Evolutionary conservation across 1,140 invertebrate genomes (phyloP).

Genomic region (Lasaia peninsularis): DNA sequence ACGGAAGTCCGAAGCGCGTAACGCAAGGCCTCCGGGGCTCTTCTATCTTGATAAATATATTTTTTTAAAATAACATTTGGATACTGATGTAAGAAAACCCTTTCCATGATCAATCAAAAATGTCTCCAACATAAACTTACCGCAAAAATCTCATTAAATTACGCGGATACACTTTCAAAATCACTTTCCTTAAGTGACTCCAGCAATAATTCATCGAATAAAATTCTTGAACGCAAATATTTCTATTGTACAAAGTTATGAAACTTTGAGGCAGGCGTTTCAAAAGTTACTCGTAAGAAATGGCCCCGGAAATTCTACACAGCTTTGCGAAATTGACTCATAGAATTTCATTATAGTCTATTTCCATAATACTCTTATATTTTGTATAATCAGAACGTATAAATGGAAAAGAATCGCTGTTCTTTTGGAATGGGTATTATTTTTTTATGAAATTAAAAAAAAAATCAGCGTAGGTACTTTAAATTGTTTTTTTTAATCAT

Average conservation of each 20-base stretch:
- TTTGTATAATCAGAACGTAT: constrained; percentile 8
- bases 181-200: not conserved
- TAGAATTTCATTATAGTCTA: constrained; percentile 8
- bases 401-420: not conserved
- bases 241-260: constrained; percentile 6
- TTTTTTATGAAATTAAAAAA: not conserved
- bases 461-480: too few relatives aligned
- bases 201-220: not conserved
- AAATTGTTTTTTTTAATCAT: too few relatives aligned
- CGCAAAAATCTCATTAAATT: too few relatives aligned
- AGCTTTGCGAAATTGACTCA: constrained; percentile 10
- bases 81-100: too few relatives aligned
- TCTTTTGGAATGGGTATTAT: not conserved
- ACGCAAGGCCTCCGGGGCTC: too few relatives aligned
- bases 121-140: too few relatives aligned
- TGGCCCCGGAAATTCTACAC: constrained; percentile 7
- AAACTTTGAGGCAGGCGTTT: constrained; percentile 5
- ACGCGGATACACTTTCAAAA: not conserved
- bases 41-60: too few relatives aligned
- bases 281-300: constrained; percentile 9
- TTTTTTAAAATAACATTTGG: too few relatives aligned
- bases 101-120: too few relatives aligned
- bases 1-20: too few relatives aligned
- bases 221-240: constrained; percentile 5
- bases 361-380: constrained; percentile 8